These are phyloP conservation scores for Panopea generosa DNA, from an alignment of 2,888 invertebrate species.

Conservation along the genomic window DNA sequence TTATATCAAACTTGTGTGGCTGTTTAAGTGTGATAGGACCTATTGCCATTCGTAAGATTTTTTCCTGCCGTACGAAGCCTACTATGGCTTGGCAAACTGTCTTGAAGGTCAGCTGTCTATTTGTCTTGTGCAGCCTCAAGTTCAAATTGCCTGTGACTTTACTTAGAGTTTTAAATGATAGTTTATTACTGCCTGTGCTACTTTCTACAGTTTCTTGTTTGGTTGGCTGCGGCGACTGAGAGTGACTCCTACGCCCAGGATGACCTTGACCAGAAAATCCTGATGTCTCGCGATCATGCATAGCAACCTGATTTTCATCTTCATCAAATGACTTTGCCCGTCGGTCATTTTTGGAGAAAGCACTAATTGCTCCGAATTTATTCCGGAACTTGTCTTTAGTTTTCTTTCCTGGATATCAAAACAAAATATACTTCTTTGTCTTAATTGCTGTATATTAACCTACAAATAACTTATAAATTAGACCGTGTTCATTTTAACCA, in stretches of 20 bases:
- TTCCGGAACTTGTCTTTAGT: neutral
- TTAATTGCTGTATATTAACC: no score
- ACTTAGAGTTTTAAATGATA: constrained; percentile 24
- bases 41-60: constrained; percentile 58
- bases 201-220: neutral
- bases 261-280: constrained; percentile 33
- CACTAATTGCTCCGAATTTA: neutral
- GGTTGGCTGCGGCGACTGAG: constrained; percentile 34
- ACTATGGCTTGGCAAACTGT: constrained; percentile 62
- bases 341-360: neutral
- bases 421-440: no score
- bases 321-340: constrained; percentile 60
- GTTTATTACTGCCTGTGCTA: neutral
- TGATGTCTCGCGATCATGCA: constrained; percentile 38
- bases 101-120: constrained; percentile 60
- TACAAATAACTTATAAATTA: no score
- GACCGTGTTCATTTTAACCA: no score
- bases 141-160: constrained; percentile 41
- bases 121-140: constrained; percentile 52
- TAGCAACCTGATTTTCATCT: constrained; percentile 41
- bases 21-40: constrained; percentile 61
- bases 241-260: constrained; percentile 45
- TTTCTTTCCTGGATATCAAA: no score
- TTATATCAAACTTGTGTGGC: constrained; percentile 64
- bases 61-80: constrained; percentile 65